Evolutionary conservation across 2,888 invertebrate species (phyloP), one percentile per base, ranked within the genome.

Genomic region (Eupithecia inturbata): DNA sequence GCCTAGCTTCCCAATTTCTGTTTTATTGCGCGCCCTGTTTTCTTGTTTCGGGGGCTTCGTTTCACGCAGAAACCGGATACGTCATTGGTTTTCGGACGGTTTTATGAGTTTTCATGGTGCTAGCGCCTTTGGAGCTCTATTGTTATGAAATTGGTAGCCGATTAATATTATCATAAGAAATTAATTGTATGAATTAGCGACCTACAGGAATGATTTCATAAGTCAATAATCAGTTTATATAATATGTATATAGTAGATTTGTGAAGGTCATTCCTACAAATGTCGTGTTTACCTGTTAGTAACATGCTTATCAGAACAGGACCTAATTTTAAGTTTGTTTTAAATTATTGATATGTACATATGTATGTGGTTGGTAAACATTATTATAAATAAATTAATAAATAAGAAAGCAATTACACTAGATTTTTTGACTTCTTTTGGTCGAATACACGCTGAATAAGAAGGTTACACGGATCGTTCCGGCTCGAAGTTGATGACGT

Each of bases 1-100:
- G 71, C 76, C 71, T 76, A 75, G 45, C 67, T 60, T 68, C 70
- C 75, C 12, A 72, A 75, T 75, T 75, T 70, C 12, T 64, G 64
- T 72, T 75, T 70, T 67, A 72, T 72, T 75, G 33, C 57, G 45
- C 67, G 60, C 39, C 67, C 62, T 53, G 22, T 39, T 53, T 75
- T 75, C 62, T 57, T 67, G 62, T 39, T 63, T 68, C 63, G 68
- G 16, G 19, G 36, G 64, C 66, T 73, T 53, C 76, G 71, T 71
- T 19, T 62, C 39, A 73, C 76, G 76, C 76, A 73, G 76, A 76
- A 68, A 57, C 49, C 36, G 39, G 60, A 60, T 45, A 69, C 33
- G 41, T 66, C 66, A 66, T 66, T 6, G 39, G 36, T 39, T 66
- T 22, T 39, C 19, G n/a, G 9, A 36, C 7, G 31, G 28, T 28